Percentiles rank a stretch among this genome's conserved stretches.
Evolutionary conservation across 2,888 invertebrate species (phyloP).

Genomic region (Formica aserva): DNA sequence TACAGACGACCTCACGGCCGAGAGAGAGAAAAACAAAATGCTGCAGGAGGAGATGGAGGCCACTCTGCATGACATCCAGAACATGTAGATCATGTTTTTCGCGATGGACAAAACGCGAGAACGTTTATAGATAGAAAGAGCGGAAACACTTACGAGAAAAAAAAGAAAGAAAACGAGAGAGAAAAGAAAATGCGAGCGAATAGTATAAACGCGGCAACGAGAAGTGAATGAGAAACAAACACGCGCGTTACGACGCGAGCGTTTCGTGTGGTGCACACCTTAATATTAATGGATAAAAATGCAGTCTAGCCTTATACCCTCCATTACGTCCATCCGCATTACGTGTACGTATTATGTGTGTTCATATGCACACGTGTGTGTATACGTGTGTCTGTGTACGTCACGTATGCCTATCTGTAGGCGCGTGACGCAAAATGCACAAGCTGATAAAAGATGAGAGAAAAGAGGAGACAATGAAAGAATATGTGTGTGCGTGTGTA

Average conservation of each 20-base stretch:
- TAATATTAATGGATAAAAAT: conserved; percentile 63
- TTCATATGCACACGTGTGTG: conserved; percentile 17
- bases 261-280: conserved; percentile 68
- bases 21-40: conserved; percentile 98
- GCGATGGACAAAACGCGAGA: conserved; percentile 60
- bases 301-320: conserved; percentile 64
- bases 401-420: conserved; percentile 62
- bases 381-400: conserved; percentile 56
- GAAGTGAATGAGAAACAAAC: conserved; percentile 51
- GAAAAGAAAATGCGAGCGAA: neutral
- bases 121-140: conserved; percentile 16
- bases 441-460: conserved; percentile 42
- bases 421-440: conserved; percentile 37
- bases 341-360: conserved; percentile 44
- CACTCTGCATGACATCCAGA: conserved; percentile 99
- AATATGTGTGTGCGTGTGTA: neutral
- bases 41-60: conserved; percentile 99
- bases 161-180: conserved; percentile 7
- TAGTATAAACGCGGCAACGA: conserved; percentile 41
- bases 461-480: conserved; percentile 32
- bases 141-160: conserved; percentile 24
- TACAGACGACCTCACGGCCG: conserved; percentile 97
- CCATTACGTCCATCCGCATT: conserved; percentile 60
- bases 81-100: conserved; percentile 91
- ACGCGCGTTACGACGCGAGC: conserved; percentile 61